Conservation (phyloP, 2,797 vertebrate genomes). For the Bradypodion pumilum region DNA sequence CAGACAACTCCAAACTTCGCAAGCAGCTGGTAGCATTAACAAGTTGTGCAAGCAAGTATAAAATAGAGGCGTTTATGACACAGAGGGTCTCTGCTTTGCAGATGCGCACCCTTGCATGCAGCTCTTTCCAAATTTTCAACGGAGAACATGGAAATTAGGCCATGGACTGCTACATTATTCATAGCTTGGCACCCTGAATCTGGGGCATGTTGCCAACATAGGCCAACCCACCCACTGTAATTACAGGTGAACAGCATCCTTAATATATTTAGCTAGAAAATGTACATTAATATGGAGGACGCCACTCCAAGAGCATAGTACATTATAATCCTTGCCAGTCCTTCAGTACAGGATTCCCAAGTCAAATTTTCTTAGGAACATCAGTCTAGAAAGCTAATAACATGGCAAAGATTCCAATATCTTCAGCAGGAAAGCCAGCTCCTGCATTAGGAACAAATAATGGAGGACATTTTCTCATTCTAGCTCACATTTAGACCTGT, state of each 20-base stretch:
- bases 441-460: neutral
- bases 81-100: neutral
- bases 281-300: constrained; percentile 68
- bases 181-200: constrained; percentile 72
- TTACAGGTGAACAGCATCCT: constrained; percentile 73
- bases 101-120: constrained; percentile 70
- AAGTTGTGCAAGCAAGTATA: constrained; percentile 76
- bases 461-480: neutral
- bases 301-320: constrained; percentile 68
- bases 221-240: constrained; percentile 61
- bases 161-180: constrained; percentile 70
- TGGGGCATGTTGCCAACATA: constrained; percentile 68
- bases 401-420: constrained; percentile 54
- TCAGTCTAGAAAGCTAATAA: constrained; percentile 58
- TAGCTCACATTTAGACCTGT: neutral
- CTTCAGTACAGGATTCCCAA: constrained; percentile 66
- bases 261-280: constrained; percentile 70
- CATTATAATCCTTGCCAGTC: constrained; percentile 69
- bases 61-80: constrained; percentile 63
- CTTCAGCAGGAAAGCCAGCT: constrained; percentile 45
- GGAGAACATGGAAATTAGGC: constrained; percentile 72
- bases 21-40: constrained; percentile 66
- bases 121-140: constrained; percentile 69
- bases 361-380: constrained; percentile 60
- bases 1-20: constrained; percentile 68